Conservation (phyloP, 2,797 vertebrate species). For the Falco peregrinus region DNA sequence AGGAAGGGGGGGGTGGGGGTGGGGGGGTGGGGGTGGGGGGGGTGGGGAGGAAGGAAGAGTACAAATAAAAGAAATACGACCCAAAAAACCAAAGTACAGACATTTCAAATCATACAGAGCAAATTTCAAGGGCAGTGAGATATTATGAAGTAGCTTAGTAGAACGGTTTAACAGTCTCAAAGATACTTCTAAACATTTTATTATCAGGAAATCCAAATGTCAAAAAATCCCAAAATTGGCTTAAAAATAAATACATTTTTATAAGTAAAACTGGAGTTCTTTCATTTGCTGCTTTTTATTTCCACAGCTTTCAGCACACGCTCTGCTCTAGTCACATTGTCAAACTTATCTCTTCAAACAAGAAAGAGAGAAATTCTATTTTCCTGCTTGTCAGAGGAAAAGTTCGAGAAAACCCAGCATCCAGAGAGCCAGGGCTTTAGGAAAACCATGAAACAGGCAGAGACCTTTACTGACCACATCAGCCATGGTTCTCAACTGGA, state of each 20-base stretch:
- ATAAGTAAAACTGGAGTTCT: background rate
- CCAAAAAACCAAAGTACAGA: background rate
- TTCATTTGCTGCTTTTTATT: constrained; percentile 29
- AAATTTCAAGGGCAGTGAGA: constrained; percentile 28
- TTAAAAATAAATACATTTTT: constrained; percentile 15
- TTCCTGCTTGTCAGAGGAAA: background rate
- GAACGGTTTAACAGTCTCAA: constrained; percentile 28
- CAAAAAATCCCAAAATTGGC: background rate
- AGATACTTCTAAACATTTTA: constrained; percentile 30
- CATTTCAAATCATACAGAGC: background rate
- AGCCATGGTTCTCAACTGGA: background rate
- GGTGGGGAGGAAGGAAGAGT: too few species aligned
- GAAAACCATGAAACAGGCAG: background rate
- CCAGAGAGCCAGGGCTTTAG: background rate
- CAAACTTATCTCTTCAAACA: constrained; percentile 18
- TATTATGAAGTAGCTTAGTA: background rate
- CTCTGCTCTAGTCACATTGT: background rate
- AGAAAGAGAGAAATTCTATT: background rate
- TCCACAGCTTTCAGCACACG: background rate
- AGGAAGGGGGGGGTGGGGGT: background rate
- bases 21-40: too few species aligned
- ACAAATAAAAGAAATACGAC: background rate
- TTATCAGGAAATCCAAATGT: constrained; percentile 22
- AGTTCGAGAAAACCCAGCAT: background rate
- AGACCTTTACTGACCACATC: background rate